A percentile compares a stretch with the other conserved stretches of the same genome.
Conservation (phyloP, 53 echinoderm and acorn worm genomes). For the Luidia sarsii region DNA sequence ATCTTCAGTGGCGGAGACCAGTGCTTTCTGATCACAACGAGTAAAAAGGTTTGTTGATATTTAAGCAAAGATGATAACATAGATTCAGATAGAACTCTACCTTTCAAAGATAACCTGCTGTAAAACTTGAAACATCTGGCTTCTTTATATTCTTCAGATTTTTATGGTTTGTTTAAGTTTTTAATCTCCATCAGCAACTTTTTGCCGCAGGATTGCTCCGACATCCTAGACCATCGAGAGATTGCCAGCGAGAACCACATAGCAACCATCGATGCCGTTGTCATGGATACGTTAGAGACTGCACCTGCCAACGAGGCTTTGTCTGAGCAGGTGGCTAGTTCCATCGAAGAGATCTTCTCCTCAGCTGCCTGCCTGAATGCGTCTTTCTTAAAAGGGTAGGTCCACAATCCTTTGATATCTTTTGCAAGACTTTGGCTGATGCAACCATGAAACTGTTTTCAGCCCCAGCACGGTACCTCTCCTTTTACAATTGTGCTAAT, state of each 20-base stretch:
- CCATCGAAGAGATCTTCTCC: slow-evolving; percentile 72
- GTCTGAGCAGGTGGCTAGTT: slow-evolving; percentile 46
- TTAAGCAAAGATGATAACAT: too few relatives aligned
- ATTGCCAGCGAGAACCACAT: slow-evolving; percentile 20
- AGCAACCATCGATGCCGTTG: slow-evolving; percentile 48
- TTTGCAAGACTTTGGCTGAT: too few relatives aligned
- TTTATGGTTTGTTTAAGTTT: too few relatives aligned
- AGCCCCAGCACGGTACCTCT: too few relatives aligned
- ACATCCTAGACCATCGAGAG: slow-evolving; percentile 70
- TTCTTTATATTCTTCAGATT: too few relatives aligned
- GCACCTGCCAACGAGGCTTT: slow-evolving; percentile 17
- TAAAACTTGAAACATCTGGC: too few relatives aligned
- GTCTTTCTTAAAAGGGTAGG: slow-evolving; percentile 84
- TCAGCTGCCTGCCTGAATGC: slow-evolving; percentile 88
- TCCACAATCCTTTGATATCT: background rate
- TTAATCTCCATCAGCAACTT: too few relatives aligned
- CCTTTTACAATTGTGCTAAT: too few relatives aligned
- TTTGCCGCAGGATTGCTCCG: slow-evolving; percentile 47
- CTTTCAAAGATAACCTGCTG: too few relatives aligned
- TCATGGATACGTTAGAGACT: slow-evolving; percentile 55
- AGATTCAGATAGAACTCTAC: too few relatives aligned
- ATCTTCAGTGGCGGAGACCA: slow-evolving; percentile 64
- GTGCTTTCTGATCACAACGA: slow-evolving; percentile 35
- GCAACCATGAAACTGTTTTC: too few relatives aligned
- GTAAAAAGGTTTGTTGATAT: too few relatives aligned